Base-by-base conservation (phyloP, 2,797 vertebrate genomes). In the Chaunax sp. region DNA sequence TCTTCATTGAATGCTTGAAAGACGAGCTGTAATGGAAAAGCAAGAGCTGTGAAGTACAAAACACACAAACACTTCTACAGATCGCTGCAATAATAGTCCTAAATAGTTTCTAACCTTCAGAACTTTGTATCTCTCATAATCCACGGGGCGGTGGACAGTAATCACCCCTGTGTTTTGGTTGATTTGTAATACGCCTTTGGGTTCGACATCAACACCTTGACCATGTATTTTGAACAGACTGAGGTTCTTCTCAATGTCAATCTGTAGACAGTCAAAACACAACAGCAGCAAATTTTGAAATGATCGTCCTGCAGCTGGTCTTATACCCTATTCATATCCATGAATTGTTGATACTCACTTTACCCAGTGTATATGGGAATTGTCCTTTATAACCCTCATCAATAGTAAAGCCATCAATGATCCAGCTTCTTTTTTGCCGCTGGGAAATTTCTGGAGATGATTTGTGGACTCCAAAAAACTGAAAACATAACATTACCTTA, bases 381-480 rank as follows among this genome's bases (percentile, higher is more conserved):
- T 20, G 11, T 1, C 90, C 91, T 0, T 20, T 25, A 12, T 82
- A 18, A 52, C 80, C 88, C 64, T 95, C 93, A 9, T 90, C 54
- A 10, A 94, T 88, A 0, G 0, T 16, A 28, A 90, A 94, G 0
- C 90, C 86, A 9, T 91, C 86, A 33, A 93, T 92, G 15, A 94
- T 92, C 93, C 94, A 95, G 37, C 58, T 59, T 77, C 93, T 83
- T 64, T 92, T 94, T 45, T 88, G 77, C 18, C 93, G 79, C n/a
- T 49, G 68, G 45, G 78, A 72, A 44, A 58, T 46, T 3, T 72
- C 56, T 16, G 69, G 65, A n/a, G 58, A 64, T 5, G 65, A 69
- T 9, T 38, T 15, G 16, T 69, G 28, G 7, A 64, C 25, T 45
- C 56, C 77, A 25, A 75, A 25, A 64, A 58, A 59, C 86, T 89